Evolutionary conservation across 2,888 invertebrate species (phyloP).

Genomic region (Xanthia togata): DNA sequence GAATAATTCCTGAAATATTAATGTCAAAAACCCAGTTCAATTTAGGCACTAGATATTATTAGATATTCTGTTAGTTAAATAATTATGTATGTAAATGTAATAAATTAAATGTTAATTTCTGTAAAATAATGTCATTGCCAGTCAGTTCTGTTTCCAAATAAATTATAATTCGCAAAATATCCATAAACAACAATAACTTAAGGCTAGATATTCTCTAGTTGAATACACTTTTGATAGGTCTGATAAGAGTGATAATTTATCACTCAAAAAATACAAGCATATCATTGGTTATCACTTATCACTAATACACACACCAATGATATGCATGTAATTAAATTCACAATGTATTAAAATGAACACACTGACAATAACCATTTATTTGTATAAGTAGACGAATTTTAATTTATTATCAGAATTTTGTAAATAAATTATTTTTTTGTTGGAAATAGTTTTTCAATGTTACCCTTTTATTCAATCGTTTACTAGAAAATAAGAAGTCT

Average conservation of each 20-base stretch:
- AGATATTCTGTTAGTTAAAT: conserved; percentile 30
- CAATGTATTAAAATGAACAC: conserved; percentile 45
- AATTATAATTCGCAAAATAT: not conserved
- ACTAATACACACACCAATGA: not conserved
- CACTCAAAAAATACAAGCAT: too few relatives aligned
- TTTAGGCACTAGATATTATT: conserved; percentile 36
- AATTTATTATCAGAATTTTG: conserved; percentile 59
- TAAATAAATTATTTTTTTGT: conserved; percentile 63
- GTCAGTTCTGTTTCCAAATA: not conserved
- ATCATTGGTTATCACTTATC: too few relatives aligned
- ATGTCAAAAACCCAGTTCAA: conserved; percentile 10
- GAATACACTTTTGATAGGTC: conserved; percentile 1
- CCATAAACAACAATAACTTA: not conserved
- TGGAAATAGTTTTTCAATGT: conserved; percentile 19
- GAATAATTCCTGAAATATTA: not conserved
- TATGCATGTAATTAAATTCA: conserved; percentile 28
- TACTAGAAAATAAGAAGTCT: not conserved
- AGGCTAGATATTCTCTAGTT: not conserved
- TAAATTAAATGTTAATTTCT: conserved; percentile 20
- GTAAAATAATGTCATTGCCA: not conserved
- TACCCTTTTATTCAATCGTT: not conserved
- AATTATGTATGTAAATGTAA: conserved; percentile 20
- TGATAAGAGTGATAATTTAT: not conserved
- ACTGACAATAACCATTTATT: conserved; percentile 59
- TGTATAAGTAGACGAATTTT: conserved; percentile 61